Evolutionary conservation across 1,140 invertebrate genomes (phyloP).

Genomic region (Lysiphlebus fabarum): DNA sequence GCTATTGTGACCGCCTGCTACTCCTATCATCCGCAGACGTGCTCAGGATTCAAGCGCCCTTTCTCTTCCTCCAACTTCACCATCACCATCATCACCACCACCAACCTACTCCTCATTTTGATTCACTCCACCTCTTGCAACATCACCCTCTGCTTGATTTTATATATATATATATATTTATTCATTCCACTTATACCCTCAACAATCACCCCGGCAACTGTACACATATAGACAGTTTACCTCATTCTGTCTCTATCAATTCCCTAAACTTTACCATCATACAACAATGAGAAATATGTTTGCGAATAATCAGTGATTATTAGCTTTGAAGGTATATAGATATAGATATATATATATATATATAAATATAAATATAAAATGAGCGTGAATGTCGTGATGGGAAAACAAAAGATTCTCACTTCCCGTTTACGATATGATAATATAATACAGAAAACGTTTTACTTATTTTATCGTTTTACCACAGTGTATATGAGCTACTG

Average conservation of each 20-base stretch:
- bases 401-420: no score
- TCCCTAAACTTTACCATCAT: constrained; percentile 31
- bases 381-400: no score
- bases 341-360: constrained; percentile 1
- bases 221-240: not conserved
- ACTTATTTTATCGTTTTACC: no score
- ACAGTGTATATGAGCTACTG: no score
- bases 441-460: no score
- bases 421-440: no score
- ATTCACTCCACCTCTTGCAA: not conserved
- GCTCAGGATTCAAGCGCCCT: constrained; percentile 35
- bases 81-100: constrained; percentile 4
- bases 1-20: constrained; percentile 51
- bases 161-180: no score
- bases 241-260: constrained; percentile 27
- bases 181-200: no score
- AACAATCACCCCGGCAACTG: no score
- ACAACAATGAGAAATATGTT: constrained; percentile 39
- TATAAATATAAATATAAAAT: not conserved
- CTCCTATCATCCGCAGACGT: constrained; percentile 51
- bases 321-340: no score
- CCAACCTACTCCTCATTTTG: no score
- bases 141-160: no score
- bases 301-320: constrained; percentile 22
- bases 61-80: not conserved